Percentiles rank a stretch among this genome's conserved stretches.
Evolutionary conservation across 2,888 invertebrate species (phyloP).

Genomic region (Ichneumoninae sp.): DNA sequence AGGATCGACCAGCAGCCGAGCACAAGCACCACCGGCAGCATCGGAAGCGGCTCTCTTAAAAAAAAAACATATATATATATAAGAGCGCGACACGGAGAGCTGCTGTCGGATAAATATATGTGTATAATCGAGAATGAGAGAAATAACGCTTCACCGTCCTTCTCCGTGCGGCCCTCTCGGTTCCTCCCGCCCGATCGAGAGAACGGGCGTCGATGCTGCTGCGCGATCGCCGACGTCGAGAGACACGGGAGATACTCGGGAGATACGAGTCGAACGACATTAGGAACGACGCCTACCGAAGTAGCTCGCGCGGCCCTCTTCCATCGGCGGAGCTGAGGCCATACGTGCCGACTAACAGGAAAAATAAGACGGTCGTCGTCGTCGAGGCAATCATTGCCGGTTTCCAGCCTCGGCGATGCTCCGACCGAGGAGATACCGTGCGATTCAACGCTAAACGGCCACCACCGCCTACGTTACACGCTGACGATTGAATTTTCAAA

Average conservation of each 20-base stretch:
- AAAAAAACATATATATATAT: conserved; percentile 19
- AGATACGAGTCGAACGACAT: conserved; percentile 78
- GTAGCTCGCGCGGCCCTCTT: conserved; percentile 70
- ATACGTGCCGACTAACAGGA: conserved; percentile 28
- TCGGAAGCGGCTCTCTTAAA: conserved; percentile 55
- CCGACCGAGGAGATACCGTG: conserved; percentile 7
- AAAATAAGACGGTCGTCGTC: conserved; percentile 32
- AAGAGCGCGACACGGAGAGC: conserved; percentile 27
- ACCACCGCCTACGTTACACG: conserved; percentile 20
- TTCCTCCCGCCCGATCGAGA: conserved; percentile 24
- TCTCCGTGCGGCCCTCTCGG: conserved; percentile 6
- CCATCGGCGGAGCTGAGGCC: background rate
- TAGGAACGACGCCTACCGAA: conserved; percentile 77
- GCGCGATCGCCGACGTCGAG: conserved; percentile 32
- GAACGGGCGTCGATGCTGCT: conserved; percentile 3
- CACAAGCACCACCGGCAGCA: conserved; percentile 6
- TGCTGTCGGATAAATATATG: conserved; percentile 29
- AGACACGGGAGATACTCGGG: conserved; percentile 74
- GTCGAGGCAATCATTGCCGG: conserved; percentile 48
- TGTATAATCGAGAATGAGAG: conserved; percentile 46
- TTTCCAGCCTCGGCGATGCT: conserved; percentile 30
- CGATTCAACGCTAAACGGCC: background rate
- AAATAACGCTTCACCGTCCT: conserved; percentile 26
- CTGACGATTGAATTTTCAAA: conserved; percentile 58
- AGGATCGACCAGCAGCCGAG: conserved; percentile 33